A percentile compares a stretch with the other conserved stretches of the same genome.
These are phyloP conservation scores for Epizoanthus scotinus DNA, from an alignment of 92 coral and sea anemone genomes.

Conservation along the genomic window DNA sequence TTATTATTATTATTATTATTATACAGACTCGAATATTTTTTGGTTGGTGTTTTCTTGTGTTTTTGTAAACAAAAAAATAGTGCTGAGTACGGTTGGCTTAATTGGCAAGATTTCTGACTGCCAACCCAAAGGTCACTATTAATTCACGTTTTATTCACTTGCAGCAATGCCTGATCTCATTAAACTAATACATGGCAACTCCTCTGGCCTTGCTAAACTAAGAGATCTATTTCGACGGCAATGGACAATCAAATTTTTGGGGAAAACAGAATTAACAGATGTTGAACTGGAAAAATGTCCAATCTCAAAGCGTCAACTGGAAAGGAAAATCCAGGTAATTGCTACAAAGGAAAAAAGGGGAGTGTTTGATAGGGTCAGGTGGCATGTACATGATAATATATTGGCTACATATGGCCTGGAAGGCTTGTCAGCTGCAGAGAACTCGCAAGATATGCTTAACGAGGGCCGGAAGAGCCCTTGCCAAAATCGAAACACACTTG, in stretches of 20 bases:
- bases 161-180: slow-evolving; percentile 92
- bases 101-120: no score
- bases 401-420: slow-evolving; percentile 60
- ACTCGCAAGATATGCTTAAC: slow-evolving; percentile 4
- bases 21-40: no score
- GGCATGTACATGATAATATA: slow-evolving; percentile 82
- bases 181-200: slow-evolving; percentile 78
- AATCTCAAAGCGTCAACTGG: slow-evolving; percentile 90
- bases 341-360: slow-evolving; percentile 84
- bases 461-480: slow-evolving; percentile 32
- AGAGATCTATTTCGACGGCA: slow-evolving; percentile 71
- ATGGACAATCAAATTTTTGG: slow-evolving; percentile 79
- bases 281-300: slow-evolving; percentile 72
- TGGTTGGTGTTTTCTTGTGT: no score
- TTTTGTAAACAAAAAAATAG: no score
- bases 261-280: slow-evolving; percentile 47
- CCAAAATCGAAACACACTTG: slow-evolving; percentile 6
- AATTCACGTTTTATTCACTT: slow-evolving; percentile 10
- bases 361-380: slow-evolving; percentile 62
- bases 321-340: slow-evolving; percentile 76
- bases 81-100: no score
- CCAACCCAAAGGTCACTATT: no score
- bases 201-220: slow-evolving; percentile 77
- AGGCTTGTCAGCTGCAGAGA: slow-evolving; percentile 27
- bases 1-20: no score